A percentile compares a stretch with the other conserved stretches of the same genome.
Evolutionary conservation across 2,113 vertebrate genomes (phyloP).

Genomic region (Narcine bancroftii): DNA sequence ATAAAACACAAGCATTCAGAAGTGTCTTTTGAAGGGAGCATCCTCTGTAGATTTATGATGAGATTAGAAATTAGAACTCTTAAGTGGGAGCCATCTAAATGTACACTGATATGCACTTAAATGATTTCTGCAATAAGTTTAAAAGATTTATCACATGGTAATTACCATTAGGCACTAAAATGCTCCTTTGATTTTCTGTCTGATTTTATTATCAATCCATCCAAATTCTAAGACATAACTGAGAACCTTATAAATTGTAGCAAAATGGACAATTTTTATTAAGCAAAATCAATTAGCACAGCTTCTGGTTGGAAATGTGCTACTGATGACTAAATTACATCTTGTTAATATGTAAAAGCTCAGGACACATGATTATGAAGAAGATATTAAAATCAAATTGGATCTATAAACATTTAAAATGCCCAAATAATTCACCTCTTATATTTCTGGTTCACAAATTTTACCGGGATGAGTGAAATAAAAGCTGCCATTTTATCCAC

Average conservation of each 20-base stretch:
- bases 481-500: background rate
- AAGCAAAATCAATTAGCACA: slow-evolving; percentile 23
- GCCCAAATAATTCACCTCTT: background rate
- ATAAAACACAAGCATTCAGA: slow-evolving; percentile 23
- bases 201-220: slow-evolving; percentile 36
- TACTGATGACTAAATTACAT: slow-evolving; percentile 1
- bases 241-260: slow-evolving; percentile 32
- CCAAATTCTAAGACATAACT: slow-evolving; percentile 7
- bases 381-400: background rate
- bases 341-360: slow-evolving; percentile 1
- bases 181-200: slow-evolving; percentile 35
- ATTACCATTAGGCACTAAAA: slow-evolving; percentile 34
- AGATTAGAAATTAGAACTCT: background rate
- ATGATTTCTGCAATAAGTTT: slow-evolving; percentile 36
- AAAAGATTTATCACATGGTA: slow-evolving; percentile 34
- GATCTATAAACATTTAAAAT: background rate
- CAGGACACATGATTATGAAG: background rate
- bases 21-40: slow-evolving; percentile 4
- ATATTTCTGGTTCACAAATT: background rate
- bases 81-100: slow-evolving; percentile 25
- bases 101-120: slow-evolving; percentile 20
- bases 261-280: slow-evolving; percentile 32
- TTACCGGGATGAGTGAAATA: background rate
- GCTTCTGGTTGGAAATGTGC: slow-evolving; percentile 11
- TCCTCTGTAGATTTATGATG: slow-evolving; percentile 26